Conservation (phyloP, 2,113 vertebrate genomes). For the Maccullochella peelii region DNA sequence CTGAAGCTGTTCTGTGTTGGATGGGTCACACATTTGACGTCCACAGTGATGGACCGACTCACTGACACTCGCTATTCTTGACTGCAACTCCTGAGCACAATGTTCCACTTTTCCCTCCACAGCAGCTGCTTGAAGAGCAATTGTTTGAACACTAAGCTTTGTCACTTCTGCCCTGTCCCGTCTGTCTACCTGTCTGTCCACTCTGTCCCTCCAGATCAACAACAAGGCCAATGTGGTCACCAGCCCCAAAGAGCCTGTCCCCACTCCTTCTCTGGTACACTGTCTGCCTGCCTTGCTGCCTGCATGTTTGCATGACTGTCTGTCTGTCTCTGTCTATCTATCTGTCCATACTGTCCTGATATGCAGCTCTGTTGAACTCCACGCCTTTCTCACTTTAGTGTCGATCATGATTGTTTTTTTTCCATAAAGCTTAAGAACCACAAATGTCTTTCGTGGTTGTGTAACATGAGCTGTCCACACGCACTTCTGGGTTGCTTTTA, state of each 20-base stretch:
- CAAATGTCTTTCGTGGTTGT: slow-evolving; percentile 2
- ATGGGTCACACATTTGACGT: background rate
- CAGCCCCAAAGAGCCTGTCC: slow-evolving; percentile 95
- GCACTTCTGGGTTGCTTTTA: slow-evolving; percentile 8
- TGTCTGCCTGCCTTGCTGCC: slow-evolving; percentile 79
- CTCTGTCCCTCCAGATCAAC: slow-evolving; percentile 94
- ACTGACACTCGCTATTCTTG: background rate
- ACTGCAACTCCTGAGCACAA: background rate
- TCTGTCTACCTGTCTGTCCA: slow-evolving; percentile 78
- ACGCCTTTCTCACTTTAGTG: background rate
- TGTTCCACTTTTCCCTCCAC: slow-evolving; percentile 39
- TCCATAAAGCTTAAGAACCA: slow-evolving; percentile 9
- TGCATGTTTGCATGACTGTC: slow-evolving; percentile 69
- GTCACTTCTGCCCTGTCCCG: slow-evolving; percentile 70
- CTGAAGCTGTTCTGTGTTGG: background rate
- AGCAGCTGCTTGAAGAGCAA: slow-evolving; percentile 44
- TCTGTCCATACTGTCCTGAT: background rate
- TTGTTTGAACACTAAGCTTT: slow-evolving; percentile 69
- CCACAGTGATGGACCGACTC: background rate
- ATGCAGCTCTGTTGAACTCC: background rate
- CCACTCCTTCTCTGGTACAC: slow-evolving; percentile 96
- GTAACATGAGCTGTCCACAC: slow-evolving; percentile 7
- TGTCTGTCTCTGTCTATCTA: background rate
- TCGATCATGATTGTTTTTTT: background rate
- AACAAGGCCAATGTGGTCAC: slow-evolving; percentile 99